A percentile compares a stretch with the other conserved stretches of the same genome.
phyloP scores from a whole-genome alignment of 92 coral and sea anemone species.

The Blastomussa wellsi region DNA sequence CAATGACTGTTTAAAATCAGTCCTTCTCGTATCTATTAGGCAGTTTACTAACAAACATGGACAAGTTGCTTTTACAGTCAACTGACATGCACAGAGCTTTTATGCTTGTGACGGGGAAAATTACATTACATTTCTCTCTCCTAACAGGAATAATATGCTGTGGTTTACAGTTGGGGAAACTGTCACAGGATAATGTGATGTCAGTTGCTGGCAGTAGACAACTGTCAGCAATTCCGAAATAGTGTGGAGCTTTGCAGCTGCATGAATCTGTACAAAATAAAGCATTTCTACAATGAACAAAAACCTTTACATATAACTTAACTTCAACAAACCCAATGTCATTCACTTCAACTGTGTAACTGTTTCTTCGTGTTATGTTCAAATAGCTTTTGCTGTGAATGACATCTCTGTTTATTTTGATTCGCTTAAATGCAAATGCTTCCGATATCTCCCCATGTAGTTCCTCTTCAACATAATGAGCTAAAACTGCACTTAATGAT shows the following conservation, averaged over 20 bases:
- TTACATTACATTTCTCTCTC: constrained; percentile 39
- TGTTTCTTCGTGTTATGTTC: constrained; percentile 49
- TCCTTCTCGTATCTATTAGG: constrained; percentile 66
- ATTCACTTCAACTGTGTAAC: too few relatives aligned
- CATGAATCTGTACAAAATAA: too few relatives aligned
- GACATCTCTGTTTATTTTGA: constrained; percentile 52
- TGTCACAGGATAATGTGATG: constrained; percentile 46
- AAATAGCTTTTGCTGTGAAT: constrained; percentile 25
- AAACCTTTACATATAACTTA: too few relatives aligned
- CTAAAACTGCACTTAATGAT: constrained; percentile 26
- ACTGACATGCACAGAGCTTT: constrained; percentile 48
- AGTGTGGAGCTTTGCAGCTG: too few relatives aligned
- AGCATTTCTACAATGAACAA: too few relatives aligned
- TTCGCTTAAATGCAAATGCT: constrained; percentile 49
- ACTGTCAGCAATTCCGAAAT: too few relatives aligned
- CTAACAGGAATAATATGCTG: constrained; percentile 56
- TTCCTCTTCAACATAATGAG: constrained; percentile 30
- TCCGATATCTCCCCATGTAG: constrained; percentile 10
- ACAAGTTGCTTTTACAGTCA: constrained; percentile 45
- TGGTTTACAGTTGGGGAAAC: constrained; percentile 49
- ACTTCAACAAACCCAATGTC: too few relatives aligned
- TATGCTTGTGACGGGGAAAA: constrained; percentile 44
- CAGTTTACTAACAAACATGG: constrained; percentile 51
- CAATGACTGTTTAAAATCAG: constrained; percentile 29
- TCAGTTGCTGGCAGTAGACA: too few relatives aligned